These are phyloP conservation scores for Halcyon malimbica DNA, from an alignment of 2,113 vertebrate species.

Conservation along the genomic window DNA sequence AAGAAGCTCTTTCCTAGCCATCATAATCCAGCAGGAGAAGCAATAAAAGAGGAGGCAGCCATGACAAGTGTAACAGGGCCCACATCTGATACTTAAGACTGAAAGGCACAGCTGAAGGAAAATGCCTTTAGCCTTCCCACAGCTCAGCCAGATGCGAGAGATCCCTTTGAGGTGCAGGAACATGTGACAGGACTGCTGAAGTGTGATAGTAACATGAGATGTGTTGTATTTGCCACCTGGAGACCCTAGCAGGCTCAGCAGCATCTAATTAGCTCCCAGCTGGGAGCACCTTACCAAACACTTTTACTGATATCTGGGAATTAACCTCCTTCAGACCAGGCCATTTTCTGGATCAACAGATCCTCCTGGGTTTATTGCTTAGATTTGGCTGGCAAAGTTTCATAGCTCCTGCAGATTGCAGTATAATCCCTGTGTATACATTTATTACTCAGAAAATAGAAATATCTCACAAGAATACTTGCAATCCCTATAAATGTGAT, in stretches of 20 bases:
- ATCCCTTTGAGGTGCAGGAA: background rate
- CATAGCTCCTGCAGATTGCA: background rate
- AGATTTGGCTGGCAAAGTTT: background rate
- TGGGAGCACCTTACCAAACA: background rate
- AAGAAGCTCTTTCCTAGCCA: background rate
- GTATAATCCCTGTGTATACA: background rate
- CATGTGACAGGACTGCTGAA: background rate
- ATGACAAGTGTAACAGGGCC: fast-evolving
- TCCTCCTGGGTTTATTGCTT: background rate
- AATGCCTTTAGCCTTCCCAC: slow-evolving; percentile 2
- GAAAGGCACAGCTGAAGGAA: background rate
- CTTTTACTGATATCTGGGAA: background rate
- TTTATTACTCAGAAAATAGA: background rate
- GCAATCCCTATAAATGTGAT: background rate
- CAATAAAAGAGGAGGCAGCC: background rate
- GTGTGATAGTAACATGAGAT: background rate
- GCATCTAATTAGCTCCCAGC: slow-evolving; percentile 5
- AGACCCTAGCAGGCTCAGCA: background rate
- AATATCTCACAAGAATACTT: background rate
- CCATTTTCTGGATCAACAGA: background rate
- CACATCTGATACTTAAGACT: background rate
- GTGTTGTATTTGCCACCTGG: background rate
- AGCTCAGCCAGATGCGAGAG: slow-evolving; percentile 9
- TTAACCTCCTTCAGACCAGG: background rate
- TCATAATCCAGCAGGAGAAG: background rate